Conservation (phyloP, 2,888 invertebrate genomes). For the Heteropelma amictum region DNA sequence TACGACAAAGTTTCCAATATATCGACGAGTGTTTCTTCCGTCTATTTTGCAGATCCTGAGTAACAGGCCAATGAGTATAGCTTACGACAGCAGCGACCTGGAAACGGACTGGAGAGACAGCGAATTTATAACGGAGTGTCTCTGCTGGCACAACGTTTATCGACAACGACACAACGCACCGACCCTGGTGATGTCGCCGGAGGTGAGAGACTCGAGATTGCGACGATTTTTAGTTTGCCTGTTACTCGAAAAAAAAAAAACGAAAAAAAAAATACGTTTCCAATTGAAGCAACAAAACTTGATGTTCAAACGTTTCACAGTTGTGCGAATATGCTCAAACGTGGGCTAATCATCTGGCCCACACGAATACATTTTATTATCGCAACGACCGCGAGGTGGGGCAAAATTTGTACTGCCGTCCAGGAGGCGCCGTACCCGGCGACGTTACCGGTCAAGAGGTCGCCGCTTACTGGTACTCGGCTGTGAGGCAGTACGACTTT, state of each 20-base stretch:
- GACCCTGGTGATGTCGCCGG: constrained; percentile 86
- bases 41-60: constrained; percentile 81
- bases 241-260: too few relatives aligned
- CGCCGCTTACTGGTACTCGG: constrained; percentile 89
- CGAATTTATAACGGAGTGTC: constrained; percentile 89
- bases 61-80: constrained; percentile 84
- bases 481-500: constrained; percentile 87
- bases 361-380: constrained; percentile 88
- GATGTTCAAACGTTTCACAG: constrained; percentile 77
- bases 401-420: constrained; percentile 88
- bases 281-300: neutral
- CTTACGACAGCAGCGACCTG: constrained; percentile 85
- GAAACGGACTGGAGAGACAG: constrained; percentile 89
- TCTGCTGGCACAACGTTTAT: constrained; percentile 91
- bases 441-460: constrained; percentile 90
- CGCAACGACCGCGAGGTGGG: constrained; percentile 88
- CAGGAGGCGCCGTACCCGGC: constrained; percentile 83
- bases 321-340: constrained; percentile 90
- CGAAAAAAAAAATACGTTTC: neutral
- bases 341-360: constrained; percentile 92
- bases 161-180: constrained; percentile 87
- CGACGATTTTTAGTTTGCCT: too few relatives aligned
- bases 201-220: constrained; percentile 79
- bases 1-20: neutral
- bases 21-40: neutral